phyloP scores from a whole-genome alignment of 2,888 invertebrate species.

The Morpho achilles region DNA sequence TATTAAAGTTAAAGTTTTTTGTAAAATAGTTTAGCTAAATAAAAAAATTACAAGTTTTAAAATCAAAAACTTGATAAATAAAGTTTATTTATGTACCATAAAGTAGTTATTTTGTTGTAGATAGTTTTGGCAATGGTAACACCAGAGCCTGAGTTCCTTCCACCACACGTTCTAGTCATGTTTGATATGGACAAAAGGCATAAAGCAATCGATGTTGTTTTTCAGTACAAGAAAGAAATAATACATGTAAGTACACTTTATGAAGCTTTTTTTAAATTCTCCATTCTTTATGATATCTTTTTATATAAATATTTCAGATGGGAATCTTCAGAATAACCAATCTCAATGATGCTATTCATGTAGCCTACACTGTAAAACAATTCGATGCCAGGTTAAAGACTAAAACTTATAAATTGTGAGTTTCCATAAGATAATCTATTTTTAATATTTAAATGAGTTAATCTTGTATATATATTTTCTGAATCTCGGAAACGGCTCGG shows the following conservation, averaged over 20 bases:
- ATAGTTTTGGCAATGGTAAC: conserved; percentile 50
- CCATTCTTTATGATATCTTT: no score
- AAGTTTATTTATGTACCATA: no score
- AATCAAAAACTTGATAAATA: no score
- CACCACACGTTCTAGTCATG: conserved; percentile 58
- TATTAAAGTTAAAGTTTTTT: no score
- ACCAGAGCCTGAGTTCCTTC: conserved; percentile 56
- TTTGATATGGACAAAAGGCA: conserved; percentile 51
- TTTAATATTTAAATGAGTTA: no score
- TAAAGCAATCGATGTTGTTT: conserved; percentile 47
- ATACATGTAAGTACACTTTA: conserved; percentile 48
- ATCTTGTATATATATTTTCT: no score
- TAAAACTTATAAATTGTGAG: conserved; percentile 35
- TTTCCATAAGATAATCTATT: conserved; percentile 19
- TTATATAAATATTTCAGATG: conserved; percentile 42
- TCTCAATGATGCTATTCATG: conserved; percentile 43
- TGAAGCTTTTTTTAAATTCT: no score
- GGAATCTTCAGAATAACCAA: conserved; percentile 53
- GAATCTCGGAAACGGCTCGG: no score
- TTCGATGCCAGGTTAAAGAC: conserved; percentile 39
- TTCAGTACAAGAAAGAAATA: conserved; percentile 39
- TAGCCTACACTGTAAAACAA: conserved; percentile 60
- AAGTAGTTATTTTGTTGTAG: conserved; percentile 32
- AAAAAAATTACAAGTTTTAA: no score
- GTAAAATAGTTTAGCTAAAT: no score